A percentile compares a stretch with the other conserved stretches of the same genome.
Evolutionary conservation across 30 jellyfish, hydroid and myxozoan genomes (phyloP).

Genomic region (Nemopilema nomurai): DNA sequence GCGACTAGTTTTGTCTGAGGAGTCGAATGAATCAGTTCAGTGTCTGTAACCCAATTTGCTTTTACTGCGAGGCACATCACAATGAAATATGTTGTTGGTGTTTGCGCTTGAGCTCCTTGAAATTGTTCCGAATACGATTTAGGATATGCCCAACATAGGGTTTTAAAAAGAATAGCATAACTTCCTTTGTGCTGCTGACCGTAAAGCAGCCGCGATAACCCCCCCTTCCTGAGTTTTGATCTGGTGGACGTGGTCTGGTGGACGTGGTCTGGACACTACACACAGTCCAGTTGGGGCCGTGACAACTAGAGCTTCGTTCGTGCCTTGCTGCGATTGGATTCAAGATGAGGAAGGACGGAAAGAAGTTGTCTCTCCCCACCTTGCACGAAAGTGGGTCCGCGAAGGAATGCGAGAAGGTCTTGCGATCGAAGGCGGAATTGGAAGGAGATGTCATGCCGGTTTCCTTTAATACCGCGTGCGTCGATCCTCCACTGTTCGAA

Average conservation of each 20-base stretch:
- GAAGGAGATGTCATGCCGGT: background rate
- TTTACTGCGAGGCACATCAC: background rate
- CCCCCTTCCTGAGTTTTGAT: background rate
- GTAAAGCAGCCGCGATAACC: background rate
- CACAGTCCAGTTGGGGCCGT: too few relatives aligned
- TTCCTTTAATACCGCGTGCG: constrained; percentile 12
- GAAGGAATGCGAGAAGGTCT: background rate
- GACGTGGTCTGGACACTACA: background rate
- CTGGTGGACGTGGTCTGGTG: background rate
- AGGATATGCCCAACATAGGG: background rate
- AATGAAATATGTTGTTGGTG: background rate
- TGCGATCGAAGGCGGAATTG: background rate
- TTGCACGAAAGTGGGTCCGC: constrained; percentile 22
- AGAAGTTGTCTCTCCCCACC: constrained; percentile 35
- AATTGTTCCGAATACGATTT: background rate
- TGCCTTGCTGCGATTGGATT: too few relatives aligned
- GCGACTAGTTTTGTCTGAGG: too few relatives aligned
- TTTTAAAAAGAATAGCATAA: background rate
- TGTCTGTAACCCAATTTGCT: background rate
- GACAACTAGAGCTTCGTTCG: too few relatives aligned
- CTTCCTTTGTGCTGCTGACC: background rate
- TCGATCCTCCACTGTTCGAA: constrained; percentile 12
- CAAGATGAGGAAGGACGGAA: constrained; percentile 16
- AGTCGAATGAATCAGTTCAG: background rate
- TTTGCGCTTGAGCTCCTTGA: background rate